A percentile compares a stretch with the other conserved stretches of the same genome.
These are phyloP conservation scores for Asbolus verrucosus DNA, from an alignment of 1,140 invertebrate genomes.

Conservation along the genomic window DNA sequence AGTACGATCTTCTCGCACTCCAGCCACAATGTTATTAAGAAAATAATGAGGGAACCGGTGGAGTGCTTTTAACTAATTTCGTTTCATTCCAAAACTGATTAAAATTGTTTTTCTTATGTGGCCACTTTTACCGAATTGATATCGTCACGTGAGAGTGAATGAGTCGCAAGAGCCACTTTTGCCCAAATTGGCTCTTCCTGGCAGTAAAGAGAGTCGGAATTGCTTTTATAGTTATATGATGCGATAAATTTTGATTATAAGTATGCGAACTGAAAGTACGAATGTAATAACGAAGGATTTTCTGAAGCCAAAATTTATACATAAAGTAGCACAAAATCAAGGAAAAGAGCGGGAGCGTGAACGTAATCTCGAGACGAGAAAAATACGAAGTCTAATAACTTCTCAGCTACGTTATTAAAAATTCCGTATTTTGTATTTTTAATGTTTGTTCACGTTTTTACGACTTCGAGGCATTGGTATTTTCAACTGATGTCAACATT, in stretches of 20 bases:
- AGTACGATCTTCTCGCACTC: conserved; percentile 18
- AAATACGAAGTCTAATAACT: conserved; percentile 17
- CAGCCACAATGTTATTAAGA: background rate
- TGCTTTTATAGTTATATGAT: conserved; percentile 9
- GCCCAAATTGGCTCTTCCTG: background rate
- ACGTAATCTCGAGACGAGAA: conserved; percentile 8
- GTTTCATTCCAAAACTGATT: background rate
- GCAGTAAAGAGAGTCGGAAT: background rate
- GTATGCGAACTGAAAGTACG: conserved; percentile 16
- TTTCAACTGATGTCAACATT: background rate
- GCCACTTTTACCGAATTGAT: too few species aligned
- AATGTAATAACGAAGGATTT: conserved; percentile 28
- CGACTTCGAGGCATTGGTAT: background rate
- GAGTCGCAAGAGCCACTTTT: background rate
- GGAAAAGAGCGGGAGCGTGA: conserved; percentile 14
- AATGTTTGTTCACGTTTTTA: conserved; percentile 24
- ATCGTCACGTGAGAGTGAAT: background rate
- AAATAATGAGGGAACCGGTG: background rate
- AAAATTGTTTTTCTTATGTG: background rate
- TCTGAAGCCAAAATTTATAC: conserved; percentile 4
- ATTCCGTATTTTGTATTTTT: conserved; percentile 21
- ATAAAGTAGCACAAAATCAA: background rate
- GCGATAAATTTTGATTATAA: conserved; percentile 20
- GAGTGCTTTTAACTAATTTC: background rate
- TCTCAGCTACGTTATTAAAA: conserved; percentile 27